Base-by-base conservation (phyloP, 2,888 invertebrate species). In the Gymnoscelis rufifasciata region DNA sequence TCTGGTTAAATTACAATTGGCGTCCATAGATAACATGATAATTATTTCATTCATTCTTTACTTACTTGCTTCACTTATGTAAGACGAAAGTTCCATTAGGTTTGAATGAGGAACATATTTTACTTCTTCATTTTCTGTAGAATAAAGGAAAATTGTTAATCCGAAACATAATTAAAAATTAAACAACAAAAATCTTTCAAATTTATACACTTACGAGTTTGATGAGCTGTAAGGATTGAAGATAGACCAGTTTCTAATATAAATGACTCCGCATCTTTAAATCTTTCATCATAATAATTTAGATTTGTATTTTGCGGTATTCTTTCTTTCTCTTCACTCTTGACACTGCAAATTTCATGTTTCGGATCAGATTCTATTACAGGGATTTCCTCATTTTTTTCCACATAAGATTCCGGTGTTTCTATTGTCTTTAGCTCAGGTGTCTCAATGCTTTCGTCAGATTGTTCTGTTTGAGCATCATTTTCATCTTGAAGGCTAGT, bases 251-350 rank as follows among this genome's bases (percentile, higher is more conserved):
- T 92, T 72, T 93, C 92, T 57, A 94, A 80, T 44, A 94, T 93
- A 66, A 93, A 93, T 66, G 92, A 93, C 67, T 94, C 93, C n/a
- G 94, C 94, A 83, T 94, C 94, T 47, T 93, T 91, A 59, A 94
- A 93, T 60, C 92, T 88, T 66, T 92, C 92, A 75, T 92, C 92
- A 67, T 91, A 88, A 65, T 80, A 84, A 59, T 78, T 87, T 51
- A 79, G 78, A 49, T 71, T 60, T 47, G 74, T 65, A 56, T 64
- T 74, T 37, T 77, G 81, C 11, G 59, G 57, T 43, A 71, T 56
- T 51, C 67, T 74, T 8, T 68, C 64, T 58, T 79, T 81, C 15
- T 71, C 74, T 44, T 71, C 74, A 68, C 59, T 62, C 68, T 76
- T 78, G 14, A 58, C 53, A 53, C 49, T 53, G 53, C 48, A 63